Evolutionary conservation across 2,888 invertebrate genomes (phyloP).

Genomic region (Coelinius sp.): DNA sequence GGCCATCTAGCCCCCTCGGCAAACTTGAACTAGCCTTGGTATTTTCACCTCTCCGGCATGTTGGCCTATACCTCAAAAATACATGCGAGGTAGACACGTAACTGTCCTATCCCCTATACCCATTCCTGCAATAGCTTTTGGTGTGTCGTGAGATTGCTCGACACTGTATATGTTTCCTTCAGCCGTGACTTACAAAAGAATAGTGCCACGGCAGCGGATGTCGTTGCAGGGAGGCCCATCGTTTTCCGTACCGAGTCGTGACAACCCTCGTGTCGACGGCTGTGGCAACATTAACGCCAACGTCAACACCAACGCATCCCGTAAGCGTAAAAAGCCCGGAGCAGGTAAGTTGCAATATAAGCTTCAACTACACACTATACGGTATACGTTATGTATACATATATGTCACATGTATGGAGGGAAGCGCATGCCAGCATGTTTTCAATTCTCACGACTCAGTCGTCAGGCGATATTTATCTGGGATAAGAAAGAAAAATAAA

Average conservation of each 20-base stretch:
- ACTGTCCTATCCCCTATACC: neutral
- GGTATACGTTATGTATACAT: neutral
- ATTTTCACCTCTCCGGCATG: neutral
- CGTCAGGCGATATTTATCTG: slow-evolving; percentile 22
- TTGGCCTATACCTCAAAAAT: neutral
- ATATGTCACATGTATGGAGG: slow-evolving; percentile 1
- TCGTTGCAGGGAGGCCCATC: slow-evolving; percentile 52
- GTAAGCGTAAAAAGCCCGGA: slow-evolving; percentile 85
- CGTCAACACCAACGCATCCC: slow-evolving; percentile 67
- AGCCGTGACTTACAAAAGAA: slow-evolving; percentile 90
- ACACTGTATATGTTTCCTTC: slow-evolving; percentile 66
- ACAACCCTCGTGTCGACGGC: slow-evolving; percentile 36
- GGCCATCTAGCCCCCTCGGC: neutral
- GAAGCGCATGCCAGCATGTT: slow-evolving; percentile 35
- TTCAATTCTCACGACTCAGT: slow-evolving; percentile 26
- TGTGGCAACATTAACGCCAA: slow-evolving; percentile 49
- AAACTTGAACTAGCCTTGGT: slow-evolving; percentile 20
- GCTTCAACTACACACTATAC: slow-evolving; percentile 11
- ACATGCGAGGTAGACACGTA: neutral
- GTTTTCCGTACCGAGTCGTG: slow-evolving; percentile 44
- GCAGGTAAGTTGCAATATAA: slow-evolving; percentile 72
- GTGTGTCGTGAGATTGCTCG: slow-evolving; percentile 32
- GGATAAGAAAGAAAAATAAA: neutral
- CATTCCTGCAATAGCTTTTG: slow-evolving; percentile 32
- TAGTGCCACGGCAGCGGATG: slow-evolving; percentile 66